Conservation (phyloP, 2,888 invertebrate species). For the Lasioglossum marginatum region DNA sequence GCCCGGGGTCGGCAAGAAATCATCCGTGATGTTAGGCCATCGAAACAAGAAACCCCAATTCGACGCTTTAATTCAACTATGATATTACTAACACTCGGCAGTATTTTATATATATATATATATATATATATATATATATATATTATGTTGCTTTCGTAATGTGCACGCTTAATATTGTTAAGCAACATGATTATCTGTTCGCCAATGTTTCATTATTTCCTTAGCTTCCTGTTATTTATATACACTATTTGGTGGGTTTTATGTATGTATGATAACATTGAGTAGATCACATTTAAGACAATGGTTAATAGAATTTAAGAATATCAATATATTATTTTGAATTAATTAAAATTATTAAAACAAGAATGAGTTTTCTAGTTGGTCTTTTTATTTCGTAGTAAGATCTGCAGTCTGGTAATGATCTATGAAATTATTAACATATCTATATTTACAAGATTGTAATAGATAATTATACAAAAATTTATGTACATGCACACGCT, state of each 20-base stretch:
- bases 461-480: background rate
- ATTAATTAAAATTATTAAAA: background rate
- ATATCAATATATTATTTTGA: background rate
- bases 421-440: background rate
- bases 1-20: slow-evolving; percentile 10
- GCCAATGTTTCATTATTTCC: background rate
- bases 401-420: background rate
- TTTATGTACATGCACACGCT: background rate
- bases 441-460: background rate
- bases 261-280: background rate
- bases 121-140: too few relatives aligned
- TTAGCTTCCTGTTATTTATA: background rate
- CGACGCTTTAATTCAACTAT: slow-evolving; percentile 10
- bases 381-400: background rate
- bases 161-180: background rate
- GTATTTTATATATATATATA: too few relatives aligned
- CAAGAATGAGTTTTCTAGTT: background rate
- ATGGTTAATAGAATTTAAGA: background rate
- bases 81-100: background rate
- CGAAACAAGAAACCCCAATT: background rate
- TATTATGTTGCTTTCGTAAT: background rate
- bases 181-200: too few relatives aligned
- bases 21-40: background rate
- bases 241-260: background rate
- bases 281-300: background rate